Evolutionary conservation across 2,113 vertebrate genomes (phyloP).

Genomic region (Bostrychus sinensis): DNA sequence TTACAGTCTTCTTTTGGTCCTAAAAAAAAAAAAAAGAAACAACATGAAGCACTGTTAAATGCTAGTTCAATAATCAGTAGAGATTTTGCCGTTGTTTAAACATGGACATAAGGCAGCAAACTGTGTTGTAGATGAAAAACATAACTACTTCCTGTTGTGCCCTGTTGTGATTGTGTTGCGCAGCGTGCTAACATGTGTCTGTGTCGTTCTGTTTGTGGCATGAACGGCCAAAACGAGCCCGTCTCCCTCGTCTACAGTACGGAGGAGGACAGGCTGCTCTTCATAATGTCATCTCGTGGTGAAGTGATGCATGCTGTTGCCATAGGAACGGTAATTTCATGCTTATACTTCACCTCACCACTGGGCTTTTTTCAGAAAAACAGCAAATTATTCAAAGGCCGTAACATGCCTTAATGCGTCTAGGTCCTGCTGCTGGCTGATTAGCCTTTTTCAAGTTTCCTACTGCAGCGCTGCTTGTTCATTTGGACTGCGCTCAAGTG

Average conservation of each 20-base stretch:
- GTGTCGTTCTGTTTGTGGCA: background rate
- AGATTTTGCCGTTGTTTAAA: constrained; percentile 10
- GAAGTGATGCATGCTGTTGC: constrained; percentile 7
- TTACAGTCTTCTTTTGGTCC: too few species aligned
- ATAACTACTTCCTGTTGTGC: too few species aligned
- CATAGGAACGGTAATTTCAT: constrained; percentile 31
- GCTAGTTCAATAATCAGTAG: too few species aligned
- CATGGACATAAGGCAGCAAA: background rate
- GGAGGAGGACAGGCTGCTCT: background rate
- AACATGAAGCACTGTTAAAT: too few species aligned
- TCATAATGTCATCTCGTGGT: constrained; percentile 6
- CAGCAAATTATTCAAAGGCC: background rate
- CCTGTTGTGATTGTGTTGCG: too few species aligned
- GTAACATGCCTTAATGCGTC: background rate
- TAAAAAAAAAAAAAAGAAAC: too few species aligned
- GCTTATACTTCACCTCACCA: background rate
- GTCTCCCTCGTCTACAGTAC: background rate
- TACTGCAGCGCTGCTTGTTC: background rate
- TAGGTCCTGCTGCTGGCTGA: background rate
- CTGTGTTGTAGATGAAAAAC: too few species aligned
- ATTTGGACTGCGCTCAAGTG: background rate
- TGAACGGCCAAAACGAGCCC: background rate
- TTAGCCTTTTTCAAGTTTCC: background rate
- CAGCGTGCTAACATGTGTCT: background rate
- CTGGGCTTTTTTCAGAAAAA: constrained; percentile 5